Percentiles rank a stretch among this genome's conserved stretches.
These are phyloP conservation scores for Phenganax subtilis DNA, from an alignment of 92 coral and sea anemone species.

Conservation along the genomic window DNA sequence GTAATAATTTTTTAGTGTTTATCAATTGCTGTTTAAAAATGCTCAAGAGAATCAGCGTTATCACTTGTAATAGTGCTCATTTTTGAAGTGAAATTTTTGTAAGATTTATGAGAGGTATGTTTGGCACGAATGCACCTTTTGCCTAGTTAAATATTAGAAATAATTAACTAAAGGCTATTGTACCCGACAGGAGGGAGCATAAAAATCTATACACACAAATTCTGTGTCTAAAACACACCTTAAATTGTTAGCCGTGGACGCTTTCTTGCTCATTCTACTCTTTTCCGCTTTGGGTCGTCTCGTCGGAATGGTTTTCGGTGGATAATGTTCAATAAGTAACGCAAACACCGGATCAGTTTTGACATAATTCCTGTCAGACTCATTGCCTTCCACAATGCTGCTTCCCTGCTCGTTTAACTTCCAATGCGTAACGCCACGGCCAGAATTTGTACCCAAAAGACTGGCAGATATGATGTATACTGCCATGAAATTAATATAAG, in stretches of 20 bases:
- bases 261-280: slow-evolving; percentile 34
- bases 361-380: slow-evolving; percentile 63
- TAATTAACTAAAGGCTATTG: background rate
- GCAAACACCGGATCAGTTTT: slow-evolving; percentile 92
- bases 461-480: slow-evolving; percentile 84
- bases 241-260: background rate
- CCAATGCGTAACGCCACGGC: slow-evolving; percentile 95
- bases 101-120: too few species aligned
- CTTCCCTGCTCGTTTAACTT: slow-evolving; percentile 79
- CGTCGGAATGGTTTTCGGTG: slow-evolving; percentile 64
- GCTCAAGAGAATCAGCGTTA: too few species aligned
- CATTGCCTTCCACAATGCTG: slow-evolving; percentile 78
- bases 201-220: slow-evolving; percentile 1
- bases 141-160: slow-evolving; percentile 11
- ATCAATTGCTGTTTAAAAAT: too few species aligned
- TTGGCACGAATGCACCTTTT: too few species aligned
- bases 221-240: slow-evolving; percentile 34
- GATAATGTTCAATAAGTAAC: slow-evolving; percentile 75
- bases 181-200: background rate
- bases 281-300: slow-evolving; percentile 67
- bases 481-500: slow-evolving; percentile 73
- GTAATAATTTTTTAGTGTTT: too few species aligned
- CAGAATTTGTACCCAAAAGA: slow-evolving; percentile 73
- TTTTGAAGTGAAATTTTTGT: too few species aligned
- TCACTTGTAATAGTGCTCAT: too few species aligned